These are phyloP conservation scores for Pogonomyrmex californicus DNA, from an alignment of 1,140 invertebrate species.

Conservation along the genomic window DNA sequence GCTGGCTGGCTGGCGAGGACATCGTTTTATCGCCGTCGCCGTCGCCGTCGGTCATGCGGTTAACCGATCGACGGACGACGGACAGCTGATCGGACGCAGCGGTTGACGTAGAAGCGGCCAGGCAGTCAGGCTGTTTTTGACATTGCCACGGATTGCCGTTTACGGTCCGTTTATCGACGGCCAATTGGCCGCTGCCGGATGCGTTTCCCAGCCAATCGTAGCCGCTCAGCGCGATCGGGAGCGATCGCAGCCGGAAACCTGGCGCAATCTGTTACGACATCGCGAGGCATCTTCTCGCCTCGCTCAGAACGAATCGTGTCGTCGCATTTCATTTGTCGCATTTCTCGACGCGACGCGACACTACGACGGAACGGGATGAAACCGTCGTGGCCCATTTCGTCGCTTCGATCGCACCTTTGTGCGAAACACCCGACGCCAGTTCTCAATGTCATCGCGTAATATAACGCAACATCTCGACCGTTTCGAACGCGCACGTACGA, in stretches of 20 bases:
- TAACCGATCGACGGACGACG: not conserved
- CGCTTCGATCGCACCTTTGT: no score
- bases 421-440: no score
- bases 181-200: slow-evolving; percentile 72
- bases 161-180: slow-evolving; percentile 62
- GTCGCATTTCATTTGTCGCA: not conserved
- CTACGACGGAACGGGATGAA: not conserved
- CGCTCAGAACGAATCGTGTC: not conserved
- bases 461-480: slow-evolving; percentile 23
- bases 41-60: not conserved
- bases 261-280: slow-evolving; percentile 76
- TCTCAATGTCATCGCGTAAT: not conserved
- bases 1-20: not conserved
- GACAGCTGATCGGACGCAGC: slow-evolving; percentile 34
- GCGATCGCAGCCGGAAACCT: slow-evolving; percentile 64
- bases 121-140: slow-evolving; percentile 60
- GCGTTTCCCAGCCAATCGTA: slow-evolving; percentile 73
- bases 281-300: slow-evolving; percentile 47
- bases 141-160: slow-evolving; percentile 35
- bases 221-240: slow-evolving; percentile 51
- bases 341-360: not conserved
- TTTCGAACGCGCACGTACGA: not conserved
- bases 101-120: not conserved
- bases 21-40: not conserved
- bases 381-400: not conserved